Percentiles rank a stretch among this genome's conserved stretches.
phyloP scores from a whole-genome alignment of 1,140 invertebrate genomes.

The Micrasema longulum region DNA sequence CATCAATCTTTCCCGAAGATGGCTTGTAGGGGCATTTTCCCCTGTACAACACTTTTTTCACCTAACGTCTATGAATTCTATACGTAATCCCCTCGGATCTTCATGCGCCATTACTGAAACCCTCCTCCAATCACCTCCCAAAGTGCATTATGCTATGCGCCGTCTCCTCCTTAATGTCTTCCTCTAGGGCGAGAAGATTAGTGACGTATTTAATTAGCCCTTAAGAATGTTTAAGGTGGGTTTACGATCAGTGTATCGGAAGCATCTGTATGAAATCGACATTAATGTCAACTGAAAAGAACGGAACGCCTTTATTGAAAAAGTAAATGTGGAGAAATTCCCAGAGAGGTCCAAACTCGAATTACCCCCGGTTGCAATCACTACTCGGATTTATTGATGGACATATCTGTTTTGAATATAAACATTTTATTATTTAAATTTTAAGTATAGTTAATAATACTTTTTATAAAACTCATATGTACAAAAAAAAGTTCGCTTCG shows the following conservation, averaged over 20 bases:
- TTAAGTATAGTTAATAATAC: too few relatives aligned
- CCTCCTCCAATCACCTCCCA: slow-evolving; percentile 9
- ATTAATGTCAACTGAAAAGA: neutral
- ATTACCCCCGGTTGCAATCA: too few relatives aligned
- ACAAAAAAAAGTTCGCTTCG: too few relatives aligned
- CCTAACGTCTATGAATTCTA: neutral
- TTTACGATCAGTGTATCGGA: neutral
- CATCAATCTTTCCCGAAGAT: neutral
- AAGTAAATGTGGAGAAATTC: too few relatives aligned
- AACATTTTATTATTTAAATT: too few relatives aligned
- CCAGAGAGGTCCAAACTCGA: too few relatives aligned
- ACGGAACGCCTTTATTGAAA: too few relatives aligned
- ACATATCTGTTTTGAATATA: too few relatives aligned
- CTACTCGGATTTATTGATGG: too few relatives aligned
- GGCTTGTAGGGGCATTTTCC: neutral
- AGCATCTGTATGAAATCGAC: neutral
- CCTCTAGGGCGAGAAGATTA: neutral
- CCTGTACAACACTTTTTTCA: neutral
- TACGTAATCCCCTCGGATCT: slow-evolving; percentile 15
- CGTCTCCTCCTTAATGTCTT: slow-evolving; percentile 5
- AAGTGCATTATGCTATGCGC: slow-evolving; percentile 5
- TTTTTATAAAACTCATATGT: too few relatives aligned
- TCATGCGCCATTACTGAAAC: slow-evolving; percentile 23
- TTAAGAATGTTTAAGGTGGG: neutral
- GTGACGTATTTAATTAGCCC: slow-evolving; percentile 22